These are phyloP conservation scores for Emberiza fucata DNA, from an alignment of 2,113 vertebrate species.

Conservation along the genomic window DNA sequence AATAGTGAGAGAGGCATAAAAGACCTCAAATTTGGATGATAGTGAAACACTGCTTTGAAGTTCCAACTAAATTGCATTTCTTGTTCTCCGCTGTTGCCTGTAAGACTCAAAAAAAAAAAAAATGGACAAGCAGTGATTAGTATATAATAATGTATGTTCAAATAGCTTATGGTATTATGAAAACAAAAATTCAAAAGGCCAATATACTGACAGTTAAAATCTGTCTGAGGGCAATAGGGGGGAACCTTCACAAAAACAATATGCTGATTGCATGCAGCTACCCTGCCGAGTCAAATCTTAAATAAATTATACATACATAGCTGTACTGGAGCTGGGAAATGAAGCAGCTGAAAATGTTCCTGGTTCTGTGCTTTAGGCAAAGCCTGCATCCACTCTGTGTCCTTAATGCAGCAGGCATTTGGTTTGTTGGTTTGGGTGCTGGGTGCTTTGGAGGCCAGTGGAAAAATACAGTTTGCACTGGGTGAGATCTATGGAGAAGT, in stretches of 20 bases:
- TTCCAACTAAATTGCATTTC: constrained; percentile 44
- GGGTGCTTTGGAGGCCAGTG: neutral
- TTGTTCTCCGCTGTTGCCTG: constrained; percentile 12
- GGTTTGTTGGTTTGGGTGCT: neutral
- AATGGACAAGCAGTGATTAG: constrained; percentile 53
- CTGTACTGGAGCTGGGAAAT: constrained; percentile 19
- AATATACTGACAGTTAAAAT: constrained; percentile 58
- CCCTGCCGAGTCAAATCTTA: constrained; percentile 60
- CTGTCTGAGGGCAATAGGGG: constrained; percentile 47
- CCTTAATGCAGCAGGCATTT: neutral
- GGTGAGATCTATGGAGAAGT: neutral
- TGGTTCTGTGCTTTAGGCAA: constrained; percentile 29
- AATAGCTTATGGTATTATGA: constrained; percentile 58
- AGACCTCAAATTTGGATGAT: constrained; percentile 1
- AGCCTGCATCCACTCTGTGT: neutral
- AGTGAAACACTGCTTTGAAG: constrained; percentile 27
- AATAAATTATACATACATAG: constrained; percentile 58
- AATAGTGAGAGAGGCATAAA: constrained; percentile 17
- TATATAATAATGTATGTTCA: constrained; percentile 55
- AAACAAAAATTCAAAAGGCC: constrained; percentile 62
- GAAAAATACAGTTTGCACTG: neutral
- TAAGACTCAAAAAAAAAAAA: neutral
- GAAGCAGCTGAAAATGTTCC: constrained; percentile 29
- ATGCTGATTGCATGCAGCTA: constrained; percentile 53
- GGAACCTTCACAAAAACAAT: constrained; percentile 52